Evolutionary conservation across 2,113 vertebrate species (phyloP).

Genomic region (Ageneiosus marmoratus): DNA sequence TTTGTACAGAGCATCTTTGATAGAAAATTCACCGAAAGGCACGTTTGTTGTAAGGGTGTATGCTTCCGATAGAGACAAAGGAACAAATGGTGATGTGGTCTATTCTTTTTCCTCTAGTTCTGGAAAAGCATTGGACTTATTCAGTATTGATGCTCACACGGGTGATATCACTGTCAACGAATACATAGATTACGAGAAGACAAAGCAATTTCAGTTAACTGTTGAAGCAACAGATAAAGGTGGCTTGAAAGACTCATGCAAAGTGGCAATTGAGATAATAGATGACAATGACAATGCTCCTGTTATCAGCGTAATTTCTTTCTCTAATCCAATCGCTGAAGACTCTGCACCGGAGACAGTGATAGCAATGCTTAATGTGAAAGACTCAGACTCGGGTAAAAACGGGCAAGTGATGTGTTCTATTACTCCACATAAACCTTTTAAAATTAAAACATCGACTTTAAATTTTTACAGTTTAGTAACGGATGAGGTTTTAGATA

Average conservation of each 20-base stretch:
- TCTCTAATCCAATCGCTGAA: conserved; percentile 69
- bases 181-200: conserved; percentile 76
- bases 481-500: conserved; percentile 74
- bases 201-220: conserved; percentile 67
- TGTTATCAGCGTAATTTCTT: conserved; percentile 70
- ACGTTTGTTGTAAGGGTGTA: conserved; percentile 60
- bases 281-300: conserved; percentile 74
- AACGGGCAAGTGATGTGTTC: conserved; percentile 69
- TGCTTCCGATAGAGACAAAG: conserved; percentile 69
- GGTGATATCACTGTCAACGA: conserved; percentile 72
- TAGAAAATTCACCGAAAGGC: conserved; percentile 65
- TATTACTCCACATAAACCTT: conserved; percentile 64
- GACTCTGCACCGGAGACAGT: conserved; percentile 63
- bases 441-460: conserved; percentile 66
- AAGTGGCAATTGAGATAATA: conserved; percentile 75
- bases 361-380: conserved; percentile 74
- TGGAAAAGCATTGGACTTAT: conserved; percentile 48
- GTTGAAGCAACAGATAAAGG: conserved; percentile 79
- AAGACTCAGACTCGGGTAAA: conserved; percentile 72
- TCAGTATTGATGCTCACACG: conserved; percentile 64
- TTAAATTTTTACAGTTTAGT: conserved; percentile 73
- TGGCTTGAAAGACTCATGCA: conserved; percentile 66
- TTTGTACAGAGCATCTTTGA: conserved; percentile 58
- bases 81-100: conserved; percentile 61
- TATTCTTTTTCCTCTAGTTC: conserved; percentile 68